phyloP scores from a whole-genome alignment of 2,888 invertebrate species.

The Tetranychus truncatus region DNA sequence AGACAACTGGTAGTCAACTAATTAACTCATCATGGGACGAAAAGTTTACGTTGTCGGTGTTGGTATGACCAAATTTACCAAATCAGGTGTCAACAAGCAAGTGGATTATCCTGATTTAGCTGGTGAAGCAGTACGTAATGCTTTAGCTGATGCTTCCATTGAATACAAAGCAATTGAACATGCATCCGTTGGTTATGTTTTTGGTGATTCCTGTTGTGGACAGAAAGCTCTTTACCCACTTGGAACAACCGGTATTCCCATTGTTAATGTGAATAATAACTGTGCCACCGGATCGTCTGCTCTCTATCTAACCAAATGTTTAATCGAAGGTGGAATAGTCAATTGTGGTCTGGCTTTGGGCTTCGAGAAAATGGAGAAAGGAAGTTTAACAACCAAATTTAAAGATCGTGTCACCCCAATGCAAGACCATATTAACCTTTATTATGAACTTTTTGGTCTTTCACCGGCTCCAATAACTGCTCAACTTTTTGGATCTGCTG shows the following conservation, averaged over 20 bases:
- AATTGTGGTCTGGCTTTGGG: conserved; percentile 53
- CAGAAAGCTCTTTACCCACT: conserved; percentile 84
- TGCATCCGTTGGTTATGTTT: conserved; percentile 79
- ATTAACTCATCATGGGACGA: conserved; percentile 20
- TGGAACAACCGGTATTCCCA: conserved; percentile 87
- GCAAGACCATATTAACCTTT: conserved; percentile 64
- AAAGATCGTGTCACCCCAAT: conserved; percentile 69
- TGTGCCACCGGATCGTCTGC: conserved; percentile 93
- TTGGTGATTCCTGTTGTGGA: conserved; percentile 85
- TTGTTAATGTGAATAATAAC: conserved; percentile 95
- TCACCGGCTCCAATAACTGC: conserved; percentile 68
- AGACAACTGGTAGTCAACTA: not conserved
- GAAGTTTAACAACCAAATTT: conserved; percentile 58
- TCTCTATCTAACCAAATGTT: conserved; percentile 67
- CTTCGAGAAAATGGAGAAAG: conserved; percentile 94
- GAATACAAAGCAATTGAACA: conserved; percentile 59
- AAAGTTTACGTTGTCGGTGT: conserved; percentile 76
- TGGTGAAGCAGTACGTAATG: conserved; percentile 73
- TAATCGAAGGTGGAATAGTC: conserved; percentile 52
- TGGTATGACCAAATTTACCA: conserved; percentile 96
- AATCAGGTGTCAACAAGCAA: conserved; percentile 59
- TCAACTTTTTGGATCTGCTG: conserved; percentile 92
- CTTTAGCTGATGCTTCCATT: conserved; percentile 62
- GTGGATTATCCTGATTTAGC: conserved; percentile 89
- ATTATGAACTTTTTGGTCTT: conserved; percentile 64